phyloP scores from a whole-genome alignment of 2,113 vertebrate genomes.

The Numida meleagris region DNA sequence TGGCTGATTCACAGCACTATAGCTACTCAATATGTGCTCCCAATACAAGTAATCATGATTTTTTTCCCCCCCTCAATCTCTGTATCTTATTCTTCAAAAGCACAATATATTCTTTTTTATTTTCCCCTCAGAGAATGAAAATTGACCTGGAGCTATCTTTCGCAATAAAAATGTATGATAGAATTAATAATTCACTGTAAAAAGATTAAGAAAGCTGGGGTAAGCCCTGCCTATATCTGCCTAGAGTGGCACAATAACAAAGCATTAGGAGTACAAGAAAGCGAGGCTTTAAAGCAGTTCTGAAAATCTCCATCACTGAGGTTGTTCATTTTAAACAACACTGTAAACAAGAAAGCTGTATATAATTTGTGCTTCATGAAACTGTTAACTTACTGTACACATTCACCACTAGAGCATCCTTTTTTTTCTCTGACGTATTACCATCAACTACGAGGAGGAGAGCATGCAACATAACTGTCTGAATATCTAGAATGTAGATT shows the following conservation, averaged over 20 bases:
- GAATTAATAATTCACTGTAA: not conserved
- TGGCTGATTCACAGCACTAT: not conserved
- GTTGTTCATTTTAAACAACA: not conserved
- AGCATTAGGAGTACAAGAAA: not conserved
- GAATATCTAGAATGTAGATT: not conserved
- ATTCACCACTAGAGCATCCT: not conserved
- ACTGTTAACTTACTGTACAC: not conserved
- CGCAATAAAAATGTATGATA: not conserved
- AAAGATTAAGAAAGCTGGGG: not conserved
- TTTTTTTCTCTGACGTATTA: not conserved
- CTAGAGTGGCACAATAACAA: not conserved
- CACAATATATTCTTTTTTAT: not conserved
- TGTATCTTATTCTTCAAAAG: not conserved
- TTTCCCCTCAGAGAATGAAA: not conserved
- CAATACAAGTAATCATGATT: not conserved
- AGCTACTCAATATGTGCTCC: not conserved
- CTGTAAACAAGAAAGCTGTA: not conserved
- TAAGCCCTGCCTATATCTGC: not conserved
- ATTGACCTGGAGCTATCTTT: rapidly evolving
- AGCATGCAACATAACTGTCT: not conserved
- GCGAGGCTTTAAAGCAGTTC: not conserved
- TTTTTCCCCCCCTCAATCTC: not conserved
- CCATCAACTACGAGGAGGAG: not conserved
- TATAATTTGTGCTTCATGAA: not conserved
- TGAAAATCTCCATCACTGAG: not conserved